A percentile compares a stretch with the other conserved stretches of the same genome.
Conservation (phyloP, 1,140 invertebrate genomes). For the Drosophila varians region DNA sequence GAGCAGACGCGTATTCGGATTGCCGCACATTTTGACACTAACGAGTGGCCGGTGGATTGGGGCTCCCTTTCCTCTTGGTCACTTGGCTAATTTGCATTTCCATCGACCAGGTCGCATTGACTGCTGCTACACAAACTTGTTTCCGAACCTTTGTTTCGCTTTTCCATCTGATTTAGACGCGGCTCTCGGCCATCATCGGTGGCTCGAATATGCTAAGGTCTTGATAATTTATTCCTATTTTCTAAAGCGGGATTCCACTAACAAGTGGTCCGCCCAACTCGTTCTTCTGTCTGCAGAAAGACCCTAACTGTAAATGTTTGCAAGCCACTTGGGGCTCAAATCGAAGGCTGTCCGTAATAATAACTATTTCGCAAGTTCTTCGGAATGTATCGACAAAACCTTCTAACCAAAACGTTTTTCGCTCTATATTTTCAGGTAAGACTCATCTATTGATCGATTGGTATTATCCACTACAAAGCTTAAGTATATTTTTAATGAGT, state of each 20-base stretch:
- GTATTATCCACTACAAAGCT: neutral
- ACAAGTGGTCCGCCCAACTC: slow-evolving; percentile 1
- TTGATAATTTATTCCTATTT: slow-evolving; percentile 67
- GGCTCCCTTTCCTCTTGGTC: slow-evolving; percentile 12
- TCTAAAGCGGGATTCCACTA: slow-evolving; percentile 15
- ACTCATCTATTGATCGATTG: neutral
- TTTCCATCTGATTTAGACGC: slow-evolving; percentile 13
- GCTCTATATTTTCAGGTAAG: slow-evolving; percentile 46
- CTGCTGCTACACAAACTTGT: slow-evolving; percentile 55
- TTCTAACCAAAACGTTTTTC: slow-evolving; percentile 14
- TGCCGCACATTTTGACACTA: slow-evolving; percentile 79
- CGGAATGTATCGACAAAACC: slow-evolving; percentile 10
- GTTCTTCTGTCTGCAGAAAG: slow-evolving; percentile 34
- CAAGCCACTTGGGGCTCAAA: slow-evolving; percentile 11
- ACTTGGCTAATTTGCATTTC: slow-evolving; percentile 65
- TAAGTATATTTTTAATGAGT: neutral
- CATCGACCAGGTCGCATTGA: slow-evolving; percentile 18
- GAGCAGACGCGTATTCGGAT: slow-evolving; percentile 74
- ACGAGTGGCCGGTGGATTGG: neutral
- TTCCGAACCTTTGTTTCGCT: slow-evolving; percentile 47
- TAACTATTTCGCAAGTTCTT: slow-evolving; percentile 18
- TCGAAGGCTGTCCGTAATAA: slow-evolving; percentile 1
- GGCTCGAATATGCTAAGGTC: slow-evolving; percentile 64
- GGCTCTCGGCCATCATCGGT: slow-evolving; percentile 31
- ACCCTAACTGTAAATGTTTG: slow-evolving; percentile 60